Evolutionary conservation across 2,888 invertebrate genomes (phyloP), one percentile per base, ranked within the genome.

Genomic region (Epirrita christyi): DNA sequence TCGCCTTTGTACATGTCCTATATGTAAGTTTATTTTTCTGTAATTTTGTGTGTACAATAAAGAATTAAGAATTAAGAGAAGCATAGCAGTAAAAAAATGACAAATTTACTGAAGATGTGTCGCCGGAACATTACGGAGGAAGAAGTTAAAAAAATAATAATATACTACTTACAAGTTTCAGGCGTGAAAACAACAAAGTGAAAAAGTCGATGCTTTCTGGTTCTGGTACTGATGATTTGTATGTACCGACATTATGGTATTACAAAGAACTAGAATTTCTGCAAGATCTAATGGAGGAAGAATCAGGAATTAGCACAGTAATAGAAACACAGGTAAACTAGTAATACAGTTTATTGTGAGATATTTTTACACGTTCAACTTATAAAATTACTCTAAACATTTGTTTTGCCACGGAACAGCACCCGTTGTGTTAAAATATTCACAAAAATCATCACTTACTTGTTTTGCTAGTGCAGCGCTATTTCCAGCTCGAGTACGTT

Each of bases 91-190:
- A 50, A 59, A 59, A 55, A 59, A 59, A 59, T 59, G 50, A 59
- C 59, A 50, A 51, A 59, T 59, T 55, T 59, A 59, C 47, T 59
- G 53, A 58, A 55, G 55, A 55, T 55, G 15, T 55, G 48, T 54
- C 54, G 42, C 50, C 50, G 52, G 45, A 45, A 45, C 40, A 47
- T 54, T 54, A 54, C 54, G 54, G 54, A 54, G 54, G 47, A 54
- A 54, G 47, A 54, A 41, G 54, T 54, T 47, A 54, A 54, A 41
- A 50, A 56, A 42, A 50, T 36, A 41, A 51, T 40, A 41, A 53
- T 36, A 46, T 46, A 41, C 41, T 37, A 47, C 47, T 43, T 51
- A 55, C 54, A 48, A 55, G 54, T 48, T 55, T 55, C 48, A 55
- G 48, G 43, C 55, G 55, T 49, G 55, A 55, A 55, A 55, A 55